Conservation (phyloP, 2,113 vertebrate genomes). For the Corythornis cristatus region DNA sequence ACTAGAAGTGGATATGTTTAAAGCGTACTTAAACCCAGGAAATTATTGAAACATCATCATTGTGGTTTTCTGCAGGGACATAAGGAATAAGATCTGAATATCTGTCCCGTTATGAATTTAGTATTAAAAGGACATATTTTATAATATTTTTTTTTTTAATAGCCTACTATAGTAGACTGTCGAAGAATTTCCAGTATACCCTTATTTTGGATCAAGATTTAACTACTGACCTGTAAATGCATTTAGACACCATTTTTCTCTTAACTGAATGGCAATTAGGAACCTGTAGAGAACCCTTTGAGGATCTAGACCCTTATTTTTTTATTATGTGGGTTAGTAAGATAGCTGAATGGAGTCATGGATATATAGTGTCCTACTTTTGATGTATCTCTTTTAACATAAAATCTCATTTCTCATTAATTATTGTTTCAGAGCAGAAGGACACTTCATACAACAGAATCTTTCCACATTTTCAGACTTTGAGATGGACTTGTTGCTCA, state of each 20-base stretch:
- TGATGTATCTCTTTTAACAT: neutral
- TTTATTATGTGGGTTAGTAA: neutral
- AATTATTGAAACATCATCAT: neutral
- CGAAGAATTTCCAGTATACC: neutral
- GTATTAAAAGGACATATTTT: neutral
- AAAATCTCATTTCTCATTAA: neutral
- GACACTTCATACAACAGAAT: neutral
- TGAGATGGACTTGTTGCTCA: neutral
- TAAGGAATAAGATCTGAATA: neutral
- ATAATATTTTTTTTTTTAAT: neutral
- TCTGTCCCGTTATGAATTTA: neutral
- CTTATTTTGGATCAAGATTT: neutral
- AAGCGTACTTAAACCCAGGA: neutral
- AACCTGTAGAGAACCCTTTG: neutral
- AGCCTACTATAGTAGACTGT: neutral
- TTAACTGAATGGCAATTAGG: neutral
- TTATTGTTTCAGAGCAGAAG: neutral
- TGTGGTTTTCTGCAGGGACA: neutral
- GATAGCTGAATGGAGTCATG: neutral
- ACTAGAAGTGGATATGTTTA: neutral
- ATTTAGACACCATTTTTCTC: neutral
- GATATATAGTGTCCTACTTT: neutral
- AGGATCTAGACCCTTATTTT: neutral
- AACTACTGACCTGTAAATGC: neutral
- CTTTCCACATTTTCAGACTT: neutral